Evolutionary conservation across 1,140 invertebrate genomes (phyloP), one percentile per base, ranked within the genome.

Genomic region (Drosophila nigrodunni): DNA sequence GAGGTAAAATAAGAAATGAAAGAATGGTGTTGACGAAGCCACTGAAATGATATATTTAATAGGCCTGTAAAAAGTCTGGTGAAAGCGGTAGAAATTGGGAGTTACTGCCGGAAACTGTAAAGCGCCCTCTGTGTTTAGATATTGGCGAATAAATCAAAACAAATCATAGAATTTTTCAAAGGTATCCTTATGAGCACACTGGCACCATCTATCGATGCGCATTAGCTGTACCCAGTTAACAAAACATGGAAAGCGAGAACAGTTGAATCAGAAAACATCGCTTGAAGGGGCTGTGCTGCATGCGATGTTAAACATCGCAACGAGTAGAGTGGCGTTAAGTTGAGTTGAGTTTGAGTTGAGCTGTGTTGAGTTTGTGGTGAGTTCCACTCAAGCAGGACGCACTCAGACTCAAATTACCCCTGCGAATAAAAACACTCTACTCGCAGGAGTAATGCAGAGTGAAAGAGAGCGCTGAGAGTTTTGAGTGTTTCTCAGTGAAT

Each of bases 31-130:
- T 69, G 66, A 37, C 55, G 55, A 37, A 74, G 70, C 70, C 46
- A 59, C 62, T 68, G 70, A 60, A 74, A 65, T 65, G 25, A 65
- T 65, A 74, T 74, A 74, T 70, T 70, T 74, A 74, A 70, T 64
- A 62, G 66, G 66, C 72, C 66, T 74, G 25, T 6, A 7, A 15
- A 64, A 55, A 25, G 47, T 15, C 7, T n/a, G 18, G 39, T 55
- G n/a, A 52, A 52, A 9, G n/a, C 3, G 21, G 35, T 11, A 46
- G 25, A 15, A 2, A 39, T 52, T 6, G 15, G 2, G 11, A 35
- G 15, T 25, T 8, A 30, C 3, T 3, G 6, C 25, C 15, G 41
- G n/a, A 30, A 35, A 2, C 11, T 2, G 3, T 21, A 21, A 39
- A 54, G 43, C 66, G 66, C 72, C 72, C 41, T 57, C 72, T 74